Evolutionary conservation across 1,140 invertebrate species (phyloP), one percentile per base, ranked within the genome.

Genomic region (Drosophila sturtevanti): DNA sequence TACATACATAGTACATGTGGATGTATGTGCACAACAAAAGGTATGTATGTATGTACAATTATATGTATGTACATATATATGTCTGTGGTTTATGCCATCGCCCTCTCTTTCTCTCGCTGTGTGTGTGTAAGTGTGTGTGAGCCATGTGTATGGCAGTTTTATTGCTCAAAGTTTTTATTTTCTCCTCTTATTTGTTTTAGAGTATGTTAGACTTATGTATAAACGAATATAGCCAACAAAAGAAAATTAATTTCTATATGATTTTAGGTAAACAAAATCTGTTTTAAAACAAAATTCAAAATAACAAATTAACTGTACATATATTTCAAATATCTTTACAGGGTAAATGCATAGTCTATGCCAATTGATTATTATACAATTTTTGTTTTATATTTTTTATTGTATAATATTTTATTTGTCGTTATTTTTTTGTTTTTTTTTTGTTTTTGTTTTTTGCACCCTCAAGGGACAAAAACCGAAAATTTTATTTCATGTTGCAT

Each of bases 401-500:
- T 75, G 68, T 75, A 64, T 78, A 75, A 71, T 54, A 58, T 60
- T 78, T 78, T 78, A 62, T 71, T 78, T 78, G 71, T 66, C 41
- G 62, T 77, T 56, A 52, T 63, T 55, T 51, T 77, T 52, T 61
- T 63, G 38, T 21, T 59, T 69, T 62, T 78, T 66, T 77, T 63
- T 76, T 75, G 37, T 58, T 78, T 66, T 77, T 63, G 69, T 75
- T 31, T 58, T 63, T 54, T 61, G 60, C 56, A 66, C 60, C 71
- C 80, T 48, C 58, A 37, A 65, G 80, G 68, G 68, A 60, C 18
- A 60, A 87, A 87, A 81, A 75, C 68, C 77, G 71, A 78, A 85
- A 76, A 86, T 48, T 48, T 48, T 48, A 48, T 86, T 87, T 86
- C 78, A 87, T 86, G 75, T 79, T 86, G 79, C 79, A 86, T 86